Evolutionary conservation across 1,140 invertebrate species (phyloP).

Genomic region (Brachionus koreanus): DNA sequence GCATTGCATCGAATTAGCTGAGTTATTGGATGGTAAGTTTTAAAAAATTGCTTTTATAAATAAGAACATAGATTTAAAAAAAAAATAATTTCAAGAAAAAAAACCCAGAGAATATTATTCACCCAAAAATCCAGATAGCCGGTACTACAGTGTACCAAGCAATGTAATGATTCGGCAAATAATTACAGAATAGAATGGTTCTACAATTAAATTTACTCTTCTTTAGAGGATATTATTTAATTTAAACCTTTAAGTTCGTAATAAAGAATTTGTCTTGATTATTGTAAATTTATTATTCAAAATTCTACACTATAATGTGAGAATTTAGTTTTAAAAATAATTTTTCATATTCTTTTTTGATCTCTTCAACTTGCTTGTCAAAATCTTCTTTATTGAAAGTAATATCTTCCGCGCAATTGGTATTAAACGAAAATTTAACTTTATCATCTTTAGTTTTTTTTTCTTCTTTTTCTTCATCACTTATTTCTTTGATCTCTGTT

Average conservation of each 20-base stretch:
- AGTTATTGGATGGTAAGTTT: conserved; percentile 4
- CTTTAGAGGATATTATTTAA: background rate
- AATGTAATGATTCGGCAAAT: background rate
- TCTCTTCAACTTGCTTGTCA: background rate
- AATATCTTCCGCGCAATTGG: background rate
- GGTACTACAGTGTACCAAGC: background rate
- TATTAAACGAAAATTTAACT: background rate
- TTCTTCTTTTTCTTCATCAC: background rate
- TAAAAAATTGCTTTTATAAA: too few species aligned
- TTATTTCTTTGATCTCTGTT: background rate
- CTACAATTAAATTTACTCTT: background rate
- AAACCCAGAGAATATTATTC: background rate
- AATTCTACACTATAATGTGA: background rate
- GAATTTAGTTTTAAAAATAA: background rate
- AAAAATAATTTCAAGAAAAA: background rate
- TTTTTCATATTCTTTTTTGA: conserved; percentile 13
- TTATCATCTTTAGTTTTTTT: background rate
- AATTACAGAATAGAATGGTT: background rate
- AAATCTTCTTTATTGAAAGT: conserved; percentile 2
- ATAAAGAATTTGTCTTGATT: background rate
- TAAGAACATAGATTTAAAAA: background rate
- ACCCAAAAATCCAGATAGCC: background rate
- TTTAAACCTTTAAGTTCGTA: background rate
- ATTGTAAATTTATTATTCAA: background rate
- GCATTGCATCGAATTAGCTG: background rate